Percentiles rank a stretch among this genome's conserved stretches.
phyloP scores from a whole-genome alignment of 2,797 vertebrate genomes.

The Phrynocephalus guinanensis region DNA sequence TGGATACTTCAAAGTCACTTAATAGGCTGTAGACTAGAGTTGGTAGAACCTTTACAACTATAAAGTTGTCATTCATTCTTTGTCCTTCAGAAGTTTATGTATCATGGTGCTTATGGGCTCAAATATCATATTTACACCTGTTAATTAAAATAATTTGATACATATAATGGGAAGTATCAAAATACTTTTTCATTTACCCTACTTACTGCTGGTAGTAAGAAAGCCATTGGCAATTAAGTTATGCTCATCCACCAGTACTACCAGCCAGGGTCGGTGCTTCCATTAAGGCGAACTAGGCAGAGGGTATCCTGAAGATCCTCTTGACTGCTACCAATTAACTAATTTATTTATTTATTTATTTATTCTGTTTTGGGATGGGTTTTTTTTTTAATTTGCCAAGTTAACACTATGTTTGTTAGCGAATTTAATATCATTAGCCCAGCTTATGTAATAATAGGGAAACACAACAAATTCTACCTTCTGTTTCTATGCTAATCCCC shows the following conservation, averaged over 20 bases:
- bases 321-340: too few relatives aligned
- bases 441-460: neutral
- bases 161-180: too few relatives aligned
- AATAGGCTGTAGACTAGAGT: too few relatives aligned
- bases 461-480: neutral
- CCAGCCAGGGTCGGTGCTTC: neutral
- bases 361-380: too few relatives aligned
- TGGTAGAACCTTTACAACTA: too few relatives aligned
- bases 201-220: too few relatives aligned
- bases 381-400: neutral
- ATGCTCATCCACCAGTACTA: neutral
- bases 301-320: too few relatives aligned
- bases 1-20: too few relatives aligned
- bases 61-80: neutral
- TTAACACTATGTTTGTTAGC: constrained; percentile 29
- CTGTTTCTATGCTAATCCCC: neutral
- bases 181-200: neutral
- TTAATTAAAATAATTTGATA: neutral
- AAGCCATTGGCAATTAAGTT: neutral
- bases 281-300: too few relatives aligned
- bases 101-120: neutral
- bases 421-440: neutral
- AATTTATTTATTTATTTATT: too few relatives aligned
- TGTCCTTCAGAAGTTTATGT: neutral
- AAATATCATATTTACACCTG: neutral